Evolutionary conservation across 2,888 invertebrate species (phyloP), one percentile per base, ranked within the genome.

Genomic region (Toxonevra muliebris): DNA sequence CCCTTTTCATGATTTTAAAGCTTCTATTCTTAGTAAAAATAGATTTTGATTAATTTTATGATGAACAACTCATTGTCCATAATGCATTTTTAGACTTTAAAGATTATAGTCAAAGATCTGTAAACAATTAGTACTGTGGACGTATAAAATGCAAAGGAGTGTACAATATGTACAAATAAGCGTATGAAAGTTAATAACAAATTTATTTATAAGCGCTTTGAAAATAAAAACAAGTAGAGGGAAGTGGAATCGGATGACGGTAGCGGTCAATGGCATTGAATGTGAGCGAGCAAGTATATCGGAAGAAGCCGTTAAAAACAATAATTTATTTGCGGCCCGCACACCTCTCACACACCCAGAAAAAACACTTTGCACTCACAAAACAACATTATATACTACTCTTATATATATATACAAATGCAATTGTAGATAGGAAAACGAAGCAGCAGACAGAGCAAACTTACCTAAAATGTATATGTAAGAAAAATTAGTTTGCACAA

Each of bases 261-360:
- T 53, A 53, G 57, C 59, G 59, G 65, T 65, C 65, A 65, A 59
- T 65, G 58, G 52, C 65, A 59, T 52, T 65, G 20, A 59, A 8
- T 57, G 17, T 42, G 48, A 13, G 48, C 48, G 12, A 30, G 15
- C 58, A 11, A 45, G n/a, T 3, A 55, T 30, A 63, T 55, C 19
- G 59, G 41, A 15, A 59, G 20, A 17, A 30, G 30, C 30, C n/a
- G 48, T 17, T 41, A 61, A 7, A 59, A 59, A 59, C 57, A 59
- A 59, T 43, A 19, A 65, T 43, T 53, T 13, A 52, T 1, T 42
- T 53, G 3, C 20, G 53, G 3, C n/a, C 41, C 41, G 52, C 9
- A 13, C 13, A 15, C 48, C 48, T 11, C 11, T 48, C 48, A 5
- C 15, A 15, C 0, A 15, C 48, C 1, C 48, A 48, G 10, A 48